Evolutionary conservation across 2,888 invertebrate species (phyloP).

Genomic region (Pemphredon lugubris): DNA sequence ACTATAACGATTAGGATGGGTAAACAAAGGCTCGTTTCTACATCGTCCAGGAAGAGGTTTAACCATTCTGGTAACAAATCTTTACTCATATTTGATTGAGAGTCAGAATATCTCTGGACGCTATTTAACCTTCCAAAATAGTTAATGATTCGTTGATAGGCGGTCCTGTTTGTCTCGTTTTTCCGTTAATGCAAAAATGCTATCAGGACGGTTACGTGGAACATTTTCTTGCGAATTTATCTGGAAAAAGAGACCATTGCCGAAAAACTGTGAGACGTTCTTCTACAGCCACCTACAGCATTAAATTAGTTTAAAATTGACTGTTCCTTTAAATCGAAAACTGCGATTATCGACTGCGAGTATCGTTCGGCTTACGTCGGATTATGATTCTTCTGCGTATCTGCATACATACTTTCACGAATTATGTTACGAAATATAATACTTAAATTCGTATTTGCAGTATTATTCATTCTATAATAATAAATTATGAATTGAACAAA

Average conservation of each 20-base stretch:
- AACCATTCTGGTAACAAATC: conserved; percentile 71
- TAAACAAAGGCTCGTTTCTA: conserved; percentile 73
- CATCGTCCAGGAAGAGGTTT: conserved; percentile 70
- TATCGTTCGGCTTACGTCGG: too few species aligned
- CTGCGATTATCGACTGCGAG: conserved; percentile 21
- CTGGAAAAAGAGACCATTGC: conserved; percentile 20
- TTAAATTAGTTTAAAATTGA: conserved; percentile 24
- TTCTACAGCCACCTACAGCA: not conserved
- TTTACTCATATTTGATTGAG: conserved; percentile 61
- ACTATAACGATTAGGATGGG: conserved; percentile 73
- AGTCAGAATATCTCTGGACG: not conserved
- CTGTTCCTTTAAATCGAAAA: conserved; percentile 11
- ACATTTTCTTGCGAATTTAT: conserved; percentile 49
- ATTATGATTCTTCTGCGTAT: too few species aligned
- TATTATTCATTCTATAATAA: too few species aligned
- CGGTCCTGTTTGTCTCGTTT: not conserved
- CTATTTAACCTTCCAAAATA: not conserved
- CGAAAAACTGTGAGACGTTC: conserved; percentile 33
- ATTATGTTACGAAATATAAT: too few species aligned
- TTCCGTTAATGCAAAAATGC: conserved; percentile 6
- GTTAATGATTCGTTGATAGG: not conserved
- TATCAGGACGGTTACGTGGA: conserved; percentile 23
- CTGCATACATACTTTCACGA: too few species aligned
- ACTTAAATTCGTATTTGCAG: too few species aligned
- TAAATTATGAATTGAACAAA: too few species aligned